phyloP scores from a whole-genome alignment of 2,113 vertebrate species.

The Lagopus muta region DNA sequence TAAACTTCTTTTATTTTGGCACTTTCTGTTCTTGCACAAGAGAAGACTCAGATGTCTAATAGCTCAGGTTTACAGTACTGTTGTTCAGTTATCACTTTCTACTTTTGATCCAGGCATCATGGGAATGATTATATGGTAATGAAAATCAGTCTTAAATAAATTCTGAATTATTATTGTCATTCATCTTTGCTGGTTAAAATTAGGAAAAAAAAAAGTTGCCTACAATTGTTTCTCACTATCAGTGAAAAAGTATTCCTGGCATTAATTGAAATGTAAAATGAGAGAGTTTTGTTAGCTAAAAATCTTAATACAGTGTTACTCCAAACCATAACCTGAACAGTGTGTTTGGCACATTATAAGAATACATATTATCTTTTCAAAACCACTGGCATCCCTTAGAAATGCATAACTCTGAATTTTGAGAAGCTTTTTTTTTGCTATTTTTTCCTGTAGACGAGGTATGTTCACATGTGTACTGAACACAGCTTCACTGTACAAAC shows the following conservation, averaged over 20 bases:
- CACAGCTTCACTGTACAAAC: background rate
- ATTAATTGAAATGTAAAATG: background rate
- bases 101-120: background rate
- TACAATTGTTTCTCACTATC: background rate
- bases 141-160: background rate
- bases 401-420: background rate
- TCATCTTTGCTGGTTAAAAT: background rate
- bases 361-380: background rate
- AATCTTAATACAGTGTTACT: background rate
- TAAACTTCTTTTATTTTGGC: background rate
- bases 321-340: background rate
- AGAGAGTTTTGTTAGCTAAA: constrained; percentile 18
- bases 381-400: background rate
- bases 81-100: background rate
- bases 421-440: background rate
- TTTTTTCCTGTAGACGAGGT: background rate
- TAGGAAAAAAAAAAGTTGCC: background rate
- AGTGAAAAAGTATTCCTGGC: background rate
- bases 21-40: background rate
- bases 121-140: background rate
- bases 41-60: background rate
- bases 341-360: background rate
- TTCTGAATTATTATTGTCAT: background rate
- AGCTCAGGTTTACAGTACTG: background rate
- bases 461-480: background rate